phyloP scores from a whole-genome alignment of 2,113 vertebrate genomes.

The Odobenus rosmarus region DNA sequence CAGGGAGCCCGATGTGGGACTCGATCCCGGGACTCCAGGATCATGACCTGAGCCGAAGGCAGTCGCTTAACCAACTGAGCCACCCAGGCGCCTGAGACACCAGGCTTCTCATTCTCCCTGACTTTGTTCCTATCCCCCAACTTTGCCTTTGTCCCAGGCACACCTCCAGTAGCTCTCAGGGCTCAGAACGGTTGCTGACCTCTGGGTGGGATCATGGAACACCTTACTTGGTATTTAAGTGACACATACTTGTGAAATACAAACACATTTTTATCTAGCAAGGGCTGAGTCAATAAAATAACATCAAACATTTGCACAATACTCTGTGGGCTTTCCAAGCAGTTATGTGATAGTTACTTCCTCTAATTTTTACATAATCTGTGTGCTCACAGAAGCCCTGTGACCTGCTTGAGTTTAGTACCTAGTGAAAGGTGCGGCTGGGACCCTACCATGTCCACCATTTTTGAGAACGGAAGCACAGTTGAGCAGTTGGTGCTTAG shows the following conservation, averaged over 20 bases:
- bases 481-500: background rate
- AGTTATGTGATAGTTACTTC: background rate
- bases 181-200: conserved; percentile 27
- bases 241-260: conserved; percentile 72
- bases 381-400: background rate
- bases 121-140: background rate
- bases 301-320: conserved; percentile 63
- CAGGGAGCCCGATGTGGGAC: too few species aligned
- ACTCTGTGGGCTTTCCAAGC: background rate
- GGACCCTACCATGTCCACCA: background rate
- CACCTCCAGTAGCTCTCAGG: background rate
- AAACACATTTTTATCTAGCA: conserved; percentile 68
- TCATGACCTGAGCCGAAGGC: too few species aligned
- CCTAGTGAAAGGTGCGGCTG: background rate
- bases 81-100: too few species aligned
- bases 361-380: background rate
- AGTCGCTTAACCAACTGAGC: too few species aligned
- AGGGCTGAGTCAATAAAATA: conserved; percentile 21
- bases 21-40: too few species aligned
- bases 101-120: background rate
- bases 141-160: background rate
- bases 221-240: conserved; percentile 59
- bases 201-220: conserved; percentile 7
- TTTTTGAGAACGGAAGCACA: background rate
- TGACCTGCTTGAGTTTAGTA: background rate